Conservation (phyloP, 2,113 vertebrate genomes). For the Phylloscopus whistleri region DNA sequence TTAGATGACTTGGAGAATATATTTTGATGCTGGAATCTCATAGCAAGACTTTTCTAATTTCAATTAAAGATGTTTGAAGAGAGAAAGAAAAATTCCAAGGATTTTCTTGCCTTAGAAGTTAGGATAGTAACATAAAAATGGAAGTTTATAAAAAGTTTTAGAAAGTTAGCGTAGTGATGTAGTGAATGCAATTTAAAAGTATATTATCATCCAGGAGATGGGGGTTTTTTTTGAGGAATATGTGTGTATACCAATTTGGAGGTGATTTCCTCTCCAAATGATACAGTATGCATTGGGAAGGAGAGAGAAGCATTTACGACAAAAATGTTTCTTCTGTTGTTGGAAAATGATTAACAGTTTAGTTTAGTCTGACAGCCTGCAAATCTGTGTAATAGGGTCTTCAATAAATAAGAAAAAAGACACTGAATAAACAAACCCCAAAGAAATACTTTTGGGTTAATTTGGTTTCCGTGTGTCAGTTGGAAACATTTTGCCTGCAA, state of each 20-base stretch:
- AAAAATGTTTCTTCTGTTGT: background rate
- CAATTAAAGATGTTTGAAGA: background rate
- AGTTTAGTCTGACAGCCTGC: background rate
- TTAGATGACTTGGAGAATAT: background rate
- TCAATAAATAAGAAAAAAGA: background rate
- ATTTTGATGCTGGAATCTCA: background rate
- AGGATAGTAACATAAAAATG: background rate
- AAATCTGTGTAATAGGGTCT: background rate
- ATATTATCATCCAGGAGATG: background rate
- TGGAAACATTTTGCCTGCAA: background rate
- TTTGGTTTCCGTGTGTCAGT: background rate
- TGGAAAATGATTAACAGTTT: background rate
- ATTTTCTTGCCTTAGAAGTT: background rate
- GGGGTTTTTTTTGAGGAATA: background rate
- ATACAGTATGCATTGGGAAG: background rate
- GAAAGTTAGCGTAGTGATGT: background rate
- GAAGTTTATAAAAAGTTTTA: background rate
- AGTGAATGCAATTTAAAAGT: background rate
- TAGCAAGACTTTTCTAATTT: background rate
- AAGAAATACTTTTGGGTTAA: background rate
- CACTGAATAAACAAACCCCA: background rate
- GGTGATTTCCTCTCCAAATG: background rate
- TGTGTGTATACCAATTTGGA: background rate
- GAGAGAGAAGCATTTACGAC: background rate
- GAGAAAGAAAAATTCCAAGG: background rate